Percentiles rank a stretch among this genome's conserved stretches.
Conservation (phyloP, 1,140 invertebrate species). For the Drosophila eugracilis region DNA sequence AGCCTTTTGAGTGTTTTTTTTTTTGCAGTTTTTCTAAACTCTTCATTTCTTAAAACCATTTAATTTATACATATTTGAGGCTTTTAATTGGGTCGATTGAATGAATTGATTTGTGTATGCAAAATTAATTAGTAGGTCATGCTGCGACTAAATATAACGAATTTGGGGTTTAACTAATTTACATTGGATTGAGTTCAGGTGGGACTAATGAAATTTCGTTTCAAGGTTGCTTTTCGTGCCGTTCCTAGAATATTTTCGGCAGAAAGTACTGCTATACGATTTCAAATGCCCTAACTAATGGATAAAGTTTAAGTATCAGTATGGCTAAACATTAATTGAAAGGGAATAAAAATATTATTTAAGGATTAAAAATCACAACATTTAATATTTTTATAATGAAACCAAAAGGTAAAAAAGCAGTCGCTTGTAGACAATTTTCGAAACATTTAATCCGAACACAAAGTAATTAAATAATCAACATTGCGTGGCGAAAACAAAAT, state of each 20-base stretch:
- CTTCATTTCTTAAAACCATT: not conserved
- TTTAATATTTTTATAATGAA: too few species aligned
- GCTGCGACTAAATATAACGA: not conserved
- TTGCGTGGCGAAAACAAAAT: constrained; percentile 11
- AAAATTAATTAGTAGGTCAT: constrained; percentile 11
- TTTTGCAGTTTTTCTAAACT: constrained; percentile 9
- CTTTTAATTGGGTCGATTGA: constrained; percentile 10
- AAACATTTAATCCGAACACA: constrained; percentile 8
- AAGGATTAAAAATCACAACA: too few species aligned
- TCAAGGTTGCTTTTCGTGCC: not conserved
- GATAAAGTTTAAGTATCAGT: too few species aligned
- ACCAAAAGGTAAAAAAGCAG: not conserved
- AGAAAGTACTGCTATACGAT: not conserved
- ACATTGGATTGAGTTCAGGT: not conserved
- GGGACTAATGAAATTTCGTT: not conserved
- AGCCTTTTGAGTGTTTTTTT: constrained; percentile 27
- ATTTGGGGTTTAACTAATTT: not conserved
- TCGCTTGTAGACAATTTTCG: not conserved
- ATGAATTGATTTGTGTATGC: constrained; percentile 3
- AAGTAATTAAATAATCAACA: constrained; percentile 18
- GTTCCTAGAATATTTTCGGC: not conserved
- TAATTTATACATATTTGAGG: constrained; percentile 6
- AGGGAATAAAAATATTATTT: too few species aligned
- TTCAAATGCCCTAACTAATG: too few species aligned
- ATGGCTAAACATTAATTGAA: too few species aligned